Evolutionary conservation across 2,797 vertebrate species (phyloP), one percentile per base, ranked within the genome.

Genomic region (Atherinosoma microstoma): DNA sequence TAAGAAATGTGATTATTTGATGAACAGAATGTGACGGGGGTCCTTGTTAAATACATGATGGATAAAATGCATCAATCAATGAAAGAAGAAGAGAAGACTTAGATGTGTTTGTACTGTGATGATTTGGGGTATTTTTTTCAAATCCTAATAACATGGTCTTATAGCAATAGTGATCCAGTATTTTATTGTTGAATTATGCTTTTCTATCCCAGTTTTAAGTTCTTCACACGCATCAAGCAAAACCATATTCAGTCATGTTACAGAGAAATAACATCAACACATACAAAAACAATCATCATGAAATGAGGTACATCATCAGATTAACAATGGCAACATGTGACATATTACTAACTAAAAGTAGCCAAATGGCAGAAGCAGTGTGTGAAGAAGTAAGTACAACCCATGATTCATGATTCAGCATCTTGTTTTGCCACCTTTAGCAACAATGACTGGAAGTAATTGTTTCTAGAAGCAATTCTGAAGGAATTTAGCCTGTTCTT

Each of bases 91-190:
- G 20, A 58, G n/a, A 35, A 42, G 47, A 72, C 20, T 4, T 51
- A 79, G 59, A 70, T 74, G 70, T 61, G 42, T 65, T 64, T 64
- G 64, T 56, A 16, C 18, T 27, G 60, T 76, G 69, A 49, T 67
- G 59, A 82, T 38, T 70, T 85, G 47, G 65, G 53, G 62, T 84
- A 34, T 83, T 80, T 83, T 83, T 78, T 3, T 16, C 54, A 57
- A 68, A 27, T 51, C 63, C 67, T 64, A 83, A 73, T 81, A 73
- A 74, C 62, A 66, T 73, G 16, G 45, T 68, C 69, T 71, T 76
- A 75, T 45, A 86, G 82, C 76, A 84, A 84, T 78, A 90, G 83
- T 77, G 79, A 76, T 53, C 58, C 70, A 54, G 63, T 87, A 78
- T 84, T 81, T 83, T 22, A 57, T 80, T 89, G 86, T 83, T 79